Percentiles rank a stretch among this genome's conserved stretches.
Evolutionary conservation across 35 echinoderm and acorn worm species (phyloP).

Genomic region (Acanthaster planci): DNA sequence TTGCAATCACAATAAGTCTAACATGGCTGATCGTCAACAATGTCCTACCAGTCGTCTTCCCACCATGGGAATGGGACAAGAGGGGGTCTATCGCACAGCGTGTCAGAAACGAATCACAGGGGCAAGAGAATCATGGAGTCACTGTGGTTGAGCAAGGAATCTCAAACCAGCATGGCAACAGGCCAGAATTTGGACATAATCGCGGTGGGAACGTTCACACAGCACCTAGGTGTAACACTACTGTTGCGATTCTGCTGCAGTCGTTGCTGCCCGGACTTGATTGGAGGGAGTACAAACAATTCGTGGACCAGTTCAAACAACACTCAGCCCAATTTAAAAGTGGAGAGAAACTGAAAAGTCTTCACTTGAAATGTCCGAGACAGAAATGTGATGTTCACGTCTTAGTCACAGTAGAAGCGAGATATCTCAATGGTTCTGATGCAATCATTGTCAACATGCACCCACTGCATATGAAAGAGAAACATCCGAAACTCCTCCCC

Average conservation of each 20-base stretch:
- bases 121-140: too few relatives aligned
- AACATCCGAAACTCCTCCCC: background rate
- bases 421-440: slow-evolving; percentile 58
- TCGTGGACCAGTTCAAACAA: slow-evolving; percentile 50
- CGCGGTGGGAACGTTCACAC: too few relatives aligned
- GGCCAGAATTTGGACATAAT: too few relatives aligned
- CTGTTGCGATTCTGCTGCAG: slow-evolving; percentile 56
- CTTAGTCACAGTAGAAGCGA: slow-evolving; percentile 53
- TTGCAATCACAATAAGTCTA: too few relatives aligned
- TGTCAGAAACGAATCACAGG: too few relatives aligned
- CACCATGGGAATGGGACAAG: too few relatives aligned
- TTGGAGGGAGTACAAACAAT: slow-evolving; percentile 74
- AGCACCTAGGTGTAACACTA: background rate
- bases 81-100: too few relatives aligned
- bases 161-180: too few relatives aligned
- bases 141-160: too few relatives aligned
- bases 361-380: slow-evolving; percentile 67
- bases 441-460: slow-evolving; percentile 75
- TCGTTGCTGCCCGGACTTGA: slow-evolving; percentile 43
- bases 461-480: slow-evolving; percentile 35
- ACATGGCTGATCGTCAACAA: too few relatives aligned
- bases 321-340: background rate
- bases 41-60: too few relatives aligned
- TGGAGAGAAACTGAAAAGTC: slow-evolving; percentile 38
- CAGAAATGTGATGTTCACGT: slow-evolving; percentile 66